Percentiles rank a stretch among this genome's conserved stretches.
Evolutionary conservation across 2,113 vertebrate species (phyloP).

Genomic region (Peromyscus californicus): DNA sequence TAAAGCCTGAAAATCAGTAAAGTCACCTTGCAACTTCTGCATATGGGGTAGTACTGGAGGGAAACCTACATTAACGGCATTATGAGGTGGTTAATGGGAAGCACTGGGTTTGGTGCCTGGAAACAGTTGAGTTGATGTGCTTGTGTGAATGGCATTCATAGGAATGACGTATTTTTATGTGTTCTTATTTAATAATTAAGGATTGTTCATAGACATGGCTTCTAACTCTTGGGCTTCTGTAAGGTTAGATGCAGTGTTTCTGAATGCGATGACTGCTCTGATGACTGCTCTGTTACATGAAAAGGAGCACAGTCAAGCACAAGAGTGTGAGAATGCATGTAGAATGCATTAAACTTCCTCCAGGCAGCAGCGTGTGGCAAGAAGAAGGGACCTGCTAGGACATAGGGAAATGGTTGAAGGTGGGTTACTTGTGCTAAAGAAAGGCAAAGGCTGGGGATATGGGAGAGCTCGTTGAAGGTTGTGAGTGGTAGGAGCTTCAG

Average conservation of each 20-base stretch:
- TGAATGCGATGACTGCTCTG: not conserved
- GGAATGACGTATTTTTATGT: not conserved
- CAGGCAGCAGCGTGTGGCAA: not conserved
- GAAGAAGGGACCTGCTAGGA: not conserved
- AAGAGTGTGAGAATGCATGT: not conserved
- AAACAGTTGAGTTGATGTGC: not conserved
- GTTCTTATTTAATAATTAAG: not conserved
- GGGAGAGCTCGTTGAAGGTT: not conserved
- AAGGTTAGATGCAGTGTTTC: not conserved
- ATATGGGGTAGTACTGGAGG: not conserved
- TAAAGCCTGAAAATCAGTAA: not conserved
- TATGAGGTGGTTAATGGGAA: not conserved
- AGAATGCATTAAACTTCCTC: not conserved
- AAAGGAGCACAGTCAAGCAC: not conserved
- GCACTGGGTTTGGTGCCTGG: not conserved
- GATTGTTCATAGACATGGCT: not conserved
- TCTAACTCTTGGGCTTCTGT: not conserved
- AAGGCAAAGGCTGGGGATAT: not conserved
- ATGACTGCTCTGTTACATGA: not conserved
- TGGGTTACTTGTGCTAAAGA: not conserved
- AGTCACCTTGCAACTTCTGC: not conserved
- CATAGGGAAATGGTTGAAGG: not conserved
- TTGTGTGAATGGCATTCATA: not conserved
- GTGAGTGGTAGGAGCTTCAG: not conserved
- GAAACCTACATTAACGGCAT: not conserved